phyloP scores from a whole-genome alignment of 2,888 invertebrate species.

The Stenoptilia bipunctidactyla region DNA sequence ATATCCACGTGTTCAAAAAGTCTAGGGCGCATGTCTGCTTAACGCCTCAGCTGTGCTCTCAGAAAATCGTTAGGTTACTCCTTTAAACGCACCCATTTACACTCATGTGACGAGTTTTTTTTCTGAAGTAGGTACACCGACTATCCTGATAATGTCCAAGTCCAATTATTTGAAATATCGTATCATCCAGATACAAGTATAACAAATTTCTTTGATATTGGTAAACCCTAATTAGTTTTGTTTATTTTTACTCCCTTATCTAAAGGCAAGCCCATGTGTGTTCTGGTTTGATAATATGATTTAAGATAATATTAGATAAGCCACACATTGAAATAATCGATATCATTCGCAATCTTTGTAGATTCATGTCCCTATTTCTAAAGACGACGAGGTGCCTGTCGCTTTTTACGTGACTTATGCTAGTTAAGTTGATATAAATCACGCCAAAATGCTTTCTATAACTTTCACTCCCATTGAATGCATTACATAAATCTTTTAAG shows the following conservation, averaged over 20 bases:
- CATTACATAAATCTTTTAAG: conserved; percentile 26
- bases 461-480: conserved; percentile 37
- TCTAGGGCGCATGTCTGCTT: conserved; percentile 51
- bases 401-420: conserved; percentile 22
- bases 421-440: conserved; percentile 17
- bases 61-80: conserved; percentile 56
- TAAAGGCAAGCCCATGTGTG: not conserved
- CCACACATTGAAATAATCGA: too few species aligned
- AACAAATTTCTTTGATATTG: too few species aligned
- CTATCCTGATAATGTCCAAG: too few species aligned
- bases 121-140: too few species aligned
- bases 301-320: too few species aligned
- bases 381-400: too few species aligned
- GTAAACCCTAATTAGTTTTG: too few species aligned
- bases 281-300: not conserved
- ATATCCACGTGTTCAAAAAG: conserved; percentile 41
- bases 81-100: conserved; percentile 31
- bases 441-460: too few species aligned
- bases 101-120: conserved; percentile 41
- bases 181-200: too few species aligned
- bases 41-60: conserved; percentile 54
- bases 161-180: too few species aligned
- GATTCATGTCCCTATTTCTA: too few species aligned
- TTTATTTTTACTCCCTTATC: not conserved
- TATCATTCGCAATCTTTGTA: too few species aligned